Conservation (phyloP, 2,113 vertebrate species). For the Athene noctua region DNA sequence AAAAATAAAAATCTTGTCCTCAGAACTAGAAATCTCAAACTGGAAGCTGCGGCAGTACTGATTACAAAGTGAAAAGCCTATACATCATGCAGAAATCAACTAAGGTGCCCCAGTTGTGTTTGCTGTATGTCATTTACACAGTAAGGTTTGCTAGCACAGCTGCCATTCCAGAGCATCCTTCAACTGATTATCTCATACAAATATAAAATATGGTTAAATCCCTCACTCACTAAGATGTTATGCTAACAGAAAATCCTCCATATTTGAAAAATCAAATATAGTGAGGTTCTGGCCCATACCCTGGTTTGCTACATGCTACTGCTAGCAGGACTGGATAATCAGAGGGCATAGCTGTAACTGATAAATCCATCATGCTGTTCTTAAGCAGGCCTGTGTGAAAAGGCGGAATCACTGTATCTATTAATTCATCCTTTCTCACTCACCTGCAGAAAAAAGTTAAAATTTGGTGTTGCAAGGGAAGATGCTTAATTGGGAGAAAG, state of each 20-base stretch:
- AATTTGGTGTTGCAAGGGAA: background rate
- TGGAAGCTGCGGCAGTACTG: background rate
- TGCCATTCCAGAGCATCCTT: background rate
- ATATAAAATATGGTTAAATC: background rate
- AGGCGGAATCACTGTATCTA: background rate
- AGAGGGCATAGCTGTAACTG: background rate
- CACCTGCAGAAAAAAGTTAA: background rate
- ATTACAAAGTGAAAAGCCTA: background rate
- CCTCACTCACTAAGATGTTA: background rate
- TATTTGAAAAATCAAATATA: background rate
- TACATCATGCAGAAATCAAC: background rate
- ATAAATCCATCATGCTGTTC: background rate
- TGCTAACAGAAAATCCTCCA: background rate
- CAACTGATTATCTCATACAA: background rate
- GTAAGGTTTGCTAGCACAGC: background rate
- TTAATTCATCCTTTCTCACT: background rate
- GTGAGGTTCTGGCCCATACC: background rate
- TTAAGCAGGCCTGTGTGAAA: background rate
- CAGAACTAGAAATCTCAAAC: background rate
- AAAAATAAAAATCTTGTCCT: background rate
- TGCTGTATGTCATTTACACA: background rate
- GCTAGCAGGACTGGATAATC: background rate
- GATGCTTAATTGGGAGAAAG: background rate
- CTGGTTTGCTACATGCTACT: background rate
- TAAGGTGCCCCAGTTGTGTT: background rate